These are phyloP conservation scores for Aromia moschata DNA, from an alignment of 2,888 invertebrate species.

Conservation along the genomic window DNA sequence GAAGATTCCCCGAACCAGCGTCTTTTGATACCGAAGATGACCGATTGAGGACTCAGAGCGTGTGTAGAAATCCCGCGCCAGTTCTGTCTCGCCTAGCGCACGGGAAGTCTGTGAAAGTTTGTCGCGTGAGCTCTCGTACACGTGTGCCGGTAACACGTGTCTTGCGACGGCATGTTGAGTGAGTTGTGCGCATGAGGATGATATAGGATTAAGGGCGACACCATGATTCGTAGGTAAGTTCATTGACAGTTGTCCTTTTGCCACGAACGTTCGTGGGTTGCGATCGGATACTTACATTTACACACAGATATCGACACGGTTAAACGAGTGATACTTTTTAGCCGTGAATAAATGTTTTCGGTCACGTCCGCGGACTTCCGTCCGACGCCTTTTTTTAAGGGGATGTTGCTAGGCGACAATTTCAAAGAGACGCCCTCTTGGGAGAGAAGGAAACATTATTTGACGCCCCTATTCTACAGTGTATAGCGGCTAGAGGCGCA, in stretches of 20 bases:
- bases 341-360: no score
- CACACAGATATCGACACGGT: neutral
- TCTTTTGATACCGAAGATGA: constrained; percentile 56
- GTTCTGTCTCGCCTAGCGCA: constrained; percentile 57
- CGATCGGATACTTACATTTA: neutral
- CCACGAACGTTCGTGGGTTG: neutral
- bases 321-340: neutral
- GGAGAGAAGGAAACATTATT: no score
- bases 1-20: constrained; percentile 47
- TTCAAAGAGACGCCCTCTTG: no score
- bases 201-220: constrained; percentile 43
- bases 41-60: constrained; percentile 55
- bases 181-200: constrained; percentile 44
- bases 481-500: no score
- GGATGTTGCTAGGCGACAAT: no score
- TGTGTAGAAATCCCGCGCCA: constrained; percentile 54
- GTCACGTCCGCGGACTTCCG: no score
- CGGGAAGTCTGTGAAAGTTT: constrained; percentile 55
- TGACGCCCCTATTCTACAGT: no score
- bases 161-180: constrained; percentile 32
- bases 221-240: constrained; percentile 44
- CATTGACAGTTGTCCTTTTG: constrained; percentile 11
- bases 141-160: constrained; percentile 55
- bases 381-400: no score
- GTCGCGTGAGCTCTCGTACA: constrained; percentile 51